Base-by-base conservation (phyloP, 2,797 vertebrate species). In the Prionace glauca region DNA sequence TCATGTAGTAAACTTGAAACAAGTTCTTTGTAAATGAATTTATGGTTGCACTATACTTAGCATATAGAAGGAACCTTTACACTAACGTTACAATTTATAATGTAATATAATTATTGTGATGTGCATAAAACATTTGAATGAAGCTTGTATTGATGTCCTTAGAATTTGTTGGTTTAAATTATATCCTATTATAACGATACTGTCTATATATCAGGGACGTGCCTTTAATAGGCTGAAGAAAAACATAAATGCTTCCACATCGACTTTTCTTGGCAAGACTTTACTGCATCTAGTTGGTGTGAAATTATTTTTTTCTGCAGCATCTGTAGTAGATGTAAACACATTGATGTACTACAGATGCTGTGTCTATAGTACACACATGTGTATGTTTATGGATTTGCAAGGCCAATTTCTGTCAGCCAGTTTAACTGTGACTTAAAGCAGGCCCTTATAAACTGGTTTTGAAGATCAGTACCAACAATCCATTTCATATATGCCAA, bases 341-440 rank as follows among this genome's bases (percentile, higher is more conserved):
- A 95, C 45, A 60, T 60, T 95, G 93, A 95, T 95, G 93, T 45
- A 95, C 71, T 77, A 77, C 93, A 95, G 93, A 95, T 95, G 93
- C 71, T 95, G 93, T 95, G 93, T 95, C 93, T 95, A 94, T 71
- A 77, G 71, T 95, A 72, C 72, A 95, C 93, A 95, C 93, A 95
- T 95, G 93, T 74, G 93, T 95, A 95, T 95, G 93, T 95, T 95
- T 95, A 95, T 95, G 41, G 93, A 95, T 95, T 77, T 95, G 45
- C 9, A 7, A 92, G 69, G 71, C 41, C 93, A 77, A 45, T 77
- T 77, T 95, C 93, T 95, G 69, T 77, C 45, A 50, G 71, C 67
- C 71, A 77, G 77, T 95, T 60, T 95, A 91, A 91, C 32, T 91
- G 56, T 91, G 88, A 91, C 88, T 91, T 91, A 95, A 95, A 95